Base-by-base conservation (phyloP, 2,113 vertebrate species). In the Myotis yumanensis region DNA sequence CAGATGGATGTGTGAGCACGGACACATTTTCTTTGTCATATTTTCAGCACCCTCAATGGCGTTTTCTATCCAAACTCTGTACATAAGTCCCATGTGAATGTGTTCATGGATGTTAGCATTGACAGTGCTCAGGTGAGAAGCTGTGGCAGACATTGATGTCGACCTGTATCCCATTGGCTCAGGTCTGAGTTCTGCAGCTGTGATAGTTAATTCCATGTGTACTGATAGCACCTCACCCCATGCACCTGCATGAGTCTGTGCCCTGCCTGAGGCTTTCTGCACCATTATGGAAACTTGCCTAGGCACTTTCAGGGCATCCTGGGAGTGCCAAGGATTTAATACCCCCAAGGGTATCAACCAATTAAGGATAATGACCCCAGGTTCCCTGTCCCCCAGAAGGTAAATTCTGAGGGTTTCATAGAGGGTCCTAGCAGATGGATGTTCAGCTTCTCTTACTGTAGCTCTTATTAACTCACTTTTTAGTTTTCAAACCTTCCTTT, bases 161-260 rank as follows among this genome's bases (percentile, higher is more conserved):
- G 7, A 46, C 32, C 43, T 18, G 3, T 5, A 22, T 2, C n/a
- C 17, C 2, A 1, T 16, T 25, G 28, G 6, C 18, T 90, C 5
- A 7, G 22, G 20, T 64, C 30, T 1, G 8, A 76, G 30, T 5
- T 76, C 51, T 35, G 22, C 5, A 6, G 4, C 15, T 68, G 35
- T 15, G 7, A 20, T 1, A 37, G 16, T n/a, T 17, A 11, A 7
- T 18, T 69, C 3, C 28, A 5, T 14, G 2, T 48, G 64, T 32
- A 8, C 35, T 25, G 30, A 32, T 1, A 40, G 43, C 9, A 48
- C 4, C 7, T 54, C 4, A 5, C 12, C 68, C 72, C 43, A 11
- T 10, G 17, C 2, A 11, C 22, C 37, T 59, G 1, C 0, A 3
- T 4, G 17, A 35, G 2, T 18, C 12, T 40, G 20, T 7, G 0